Conservation (phyloP, 2,888 invertebrate genomes). For the Syritta pipiens region DNA sequence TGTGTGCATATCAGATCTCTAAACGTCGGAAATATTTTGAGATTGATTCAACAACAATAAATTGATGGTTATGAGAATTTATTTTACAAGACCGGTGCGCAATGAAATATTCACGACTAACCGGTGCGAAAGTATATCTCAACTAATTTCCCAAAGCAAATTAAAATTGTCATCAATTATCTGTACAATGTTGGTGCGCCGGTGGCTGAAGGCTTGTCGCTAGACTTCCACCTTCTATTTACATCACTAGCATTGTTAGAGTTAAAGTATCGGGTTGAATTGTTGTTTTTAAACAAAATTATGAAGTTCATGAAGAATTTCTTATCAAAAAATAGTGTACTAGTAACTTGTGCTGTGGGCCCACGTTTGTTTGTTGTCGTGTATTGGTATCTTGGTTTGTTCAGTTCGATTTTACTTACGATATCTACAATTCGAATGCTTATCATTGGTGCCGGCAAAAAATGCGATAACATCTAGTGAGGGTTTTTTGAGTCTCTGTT, state of each 20-base stretch:
- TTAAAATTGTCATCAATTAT: conserved; percentile 75
- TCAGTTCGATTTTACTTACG: background rate
- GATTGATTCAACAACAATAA: too few relatives aligned
- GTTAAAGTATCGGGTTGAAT: too few relatives aligned
- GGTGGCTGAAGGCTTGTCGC: conserved; percentile 4
- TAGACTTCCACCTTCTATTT: background rate
- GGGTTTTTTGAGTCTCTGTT: conserved; percentile 32
- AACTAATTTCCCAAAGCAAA: conserved; percentile 78
- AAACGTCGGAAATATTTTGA: too few relatives aligned
- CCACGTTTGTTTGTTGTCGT: background rate
- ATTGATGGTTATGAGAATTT: background rate
- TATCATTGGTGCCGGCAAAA: conserved; percentile 32
- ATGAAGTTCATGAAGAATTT: conserved; percentile 25
- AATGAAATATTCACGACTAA: conserved; percentile 22
- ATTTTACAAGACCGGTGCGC: background rate
- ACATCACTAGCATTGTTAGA: too few relatives aligned
- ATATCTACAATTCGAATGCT: conserved; percentile 28
- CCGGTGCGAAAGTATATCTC: conserved; percentile 77
- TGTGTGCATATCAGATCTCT: too few relatives aligned
- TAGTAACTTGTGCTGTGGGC: background rate
- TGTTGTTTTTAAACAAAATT: background rate
- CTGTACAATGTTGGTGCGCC: background rate
- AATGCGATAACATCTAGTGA: conserved; percentile 40
- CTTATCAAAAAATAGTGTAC: conserved; percentile 30
- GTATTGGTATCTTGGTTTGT: conserved; percentile 16